Base-by-base conservation (phyloP, 2,113 vertebrate genomes). In the Neomonachus schauinslandi region DNA sequence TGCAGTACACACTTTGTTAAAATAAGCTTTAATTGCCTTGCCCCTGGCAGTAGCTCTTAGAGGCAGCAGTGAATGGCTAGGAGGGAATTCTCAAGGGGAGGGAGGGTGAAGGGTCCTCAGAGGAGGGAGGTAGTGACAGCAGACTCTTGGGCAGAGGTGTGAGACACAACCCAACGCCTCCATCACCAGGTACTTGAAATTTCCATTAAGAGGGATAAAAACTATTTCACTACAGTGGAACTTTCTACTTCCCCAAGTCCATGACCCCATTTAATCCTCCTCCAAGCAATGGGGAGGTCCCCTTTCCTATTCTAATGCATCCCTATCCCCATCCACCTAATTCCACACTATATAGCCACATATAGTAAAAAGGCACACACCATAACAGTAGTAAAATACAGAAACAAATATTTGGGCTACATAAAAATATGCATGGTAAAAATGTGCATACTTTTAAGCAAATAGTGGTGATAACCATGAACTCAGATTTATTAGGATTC, bases 21-120 rank as follows among this genome's bases (percentile, higher is more conserved):
- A 92, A 76, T 3, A 8, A 69, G 51, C 72, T 91, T 96, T 36
- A 24, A 46, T 95, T 97, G 86, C 49, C 61, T 90, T 89, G 79
- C 91, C 74, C 61, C 85, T 61, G 33, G 65, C 87, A 80, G 49
- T 61, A 86, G 49, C 42, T 65, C 94, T 96, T 71, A 94, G n/a
- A 46, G 89, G 42, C 46, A 33, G 4, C 24, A 55, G 11, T 51
- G 63, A 77, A 85, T 18, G 4, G 11, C 31, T 33, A 33, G 4
- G 49, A 61, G 46, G 39, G 33, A 12, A 69, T 22, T 79, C 63
- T 55, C 53, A 19, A 39, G 10, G 2, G 1, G 12, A 1, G 19
- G 2, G 16, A 19, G 21, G 28, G 46, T 36, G 0, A 13, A 33
- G 6, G 11, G 33, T 31, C 26, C 0, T 67, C 79, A 76, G 59